Percentiles rank a stretch among this genome's conserved stretches.
phyloP scores from a whole-genome alignment of 2,888 invertebrate genomes.

The Drosophila mettleri region DNA sequence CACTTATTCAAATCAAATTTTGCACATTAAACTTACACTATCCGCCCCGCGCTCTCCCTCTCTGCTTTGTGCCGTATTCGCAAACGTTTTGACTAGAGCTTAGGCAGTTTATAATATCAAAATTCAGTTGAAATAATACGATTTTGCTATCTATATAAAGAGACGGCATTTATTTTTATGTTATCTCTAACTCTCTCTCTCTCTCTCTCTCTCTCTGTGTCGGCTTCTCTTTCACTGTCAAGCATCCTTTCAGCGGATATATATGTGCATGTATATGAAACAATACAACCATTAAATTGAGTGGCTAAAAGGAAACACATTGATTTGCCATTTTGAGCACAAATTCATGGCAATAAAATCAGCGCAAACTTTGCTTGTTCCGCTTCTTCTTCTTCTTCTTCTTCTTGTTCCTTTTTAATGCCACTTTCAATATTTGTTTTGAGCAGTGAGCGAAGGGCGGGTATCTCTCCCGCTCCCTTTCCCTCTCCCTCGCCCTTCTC shows the following conservation, averaged over 20 bases:
- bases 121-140: constrained; percentile 8
- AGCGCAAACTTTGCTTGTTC: constrained; percentile 57
- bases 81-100: constrained; percentile 1
- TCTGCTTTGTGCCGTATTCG: constrained; percentile 12
- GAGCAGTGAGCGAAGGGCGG: constrained; percentile 8
- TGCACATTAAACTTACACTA: background rate
- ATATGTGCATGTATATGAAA: constrained; percentile 34
- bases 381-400: constrained; percentile 26
- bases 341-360: constrained; percentile 81
- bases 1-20: constrained; percentile 9
- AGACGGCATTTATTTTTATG: constrained; percentile 6
- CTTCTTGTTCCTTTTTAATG: constrained; percentile 61
- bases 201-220: background rate
- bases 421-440: constrained; percentile 79
- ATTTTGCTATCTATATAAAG: background rate
- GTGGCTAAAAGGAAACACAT: constrained; percentile 77
- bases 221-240: background rate
- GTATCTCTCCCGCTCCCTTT: background rate
- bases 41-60: background rate
- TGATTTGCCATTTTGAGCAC: constrained; percentile 80
- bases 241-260: constrained; percentile 19
- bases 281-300: constrained; percentile 74
- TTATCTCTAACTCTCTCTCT: background rate
- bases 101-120: constrained; percentile 15
- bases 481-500: background rate